Conservation (phyloP, 2,797 vertebrate genomes). For the Coilia nasus region DNA sequence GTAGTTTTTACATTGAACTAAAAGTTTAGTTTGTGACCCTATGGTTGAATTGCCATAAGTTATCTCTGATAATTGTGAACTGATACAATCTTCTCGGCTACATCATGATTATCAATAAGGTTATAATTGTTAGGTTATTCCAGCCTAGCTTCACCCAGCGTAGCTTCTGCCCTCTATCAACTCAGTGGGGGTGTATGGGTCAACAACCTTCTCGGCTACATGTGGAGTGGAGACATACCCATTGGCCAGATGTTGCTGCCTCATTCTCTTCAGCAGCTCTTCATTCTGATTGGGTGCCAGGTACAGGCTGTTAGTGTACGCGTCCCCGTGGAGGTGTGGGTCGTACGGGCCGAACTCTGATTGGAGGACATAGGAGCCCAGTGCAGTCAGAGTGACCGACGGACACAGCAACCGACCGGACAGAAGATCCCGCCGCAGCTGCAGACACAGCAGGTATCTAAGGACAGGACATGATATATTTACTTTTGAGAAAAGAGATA, state of each 20-base stretch:
- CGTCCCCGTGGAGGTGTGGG: constrained; percentile 82
- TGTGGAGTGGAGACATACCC: constrained; percentile 74
- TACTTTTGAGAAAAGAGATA: not conserved
- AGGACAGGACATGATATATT: not conserved
- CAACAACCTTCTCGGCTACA: no score
- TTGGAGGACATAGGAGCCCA: constrained; percentile 93
- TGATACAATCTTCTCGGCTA: no score
- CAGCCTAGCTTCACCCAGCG: no score
- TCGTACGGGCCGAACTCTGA: constrained; percentile 96
- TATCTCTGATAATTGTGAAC: not conserved
- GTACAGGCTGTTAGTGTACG: constrained; percentile 87
- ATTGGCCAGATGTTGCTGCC: constrained; percentile 92
- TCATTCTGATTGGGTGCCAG: constrained; percentile 90
- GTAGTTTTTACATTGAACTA: not conserved
- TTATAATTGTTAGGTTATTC: no score
- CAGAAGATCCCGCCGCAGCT: constrained; percentile 92
- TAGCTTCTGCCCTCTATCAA: no score
- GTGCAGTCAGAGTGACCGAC: constrained; percentile 89
- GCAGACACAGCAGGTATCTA: constrained; percentile 94
- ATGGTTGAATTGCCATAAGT: no score
- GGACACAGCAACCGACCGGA: constrained; percentile 88
- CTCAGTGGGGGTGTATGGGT: no score
- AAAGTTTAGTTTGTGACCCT: not conserved
- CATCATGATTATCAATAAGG: no score
- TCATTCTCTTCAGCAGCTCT: constrained; percentile 93